These are phyloP conservation scores for Melolontha melolontha DNA, from an alignment of 2,888 invertebrate genomes.

Conservation along the genomic window DNA sequence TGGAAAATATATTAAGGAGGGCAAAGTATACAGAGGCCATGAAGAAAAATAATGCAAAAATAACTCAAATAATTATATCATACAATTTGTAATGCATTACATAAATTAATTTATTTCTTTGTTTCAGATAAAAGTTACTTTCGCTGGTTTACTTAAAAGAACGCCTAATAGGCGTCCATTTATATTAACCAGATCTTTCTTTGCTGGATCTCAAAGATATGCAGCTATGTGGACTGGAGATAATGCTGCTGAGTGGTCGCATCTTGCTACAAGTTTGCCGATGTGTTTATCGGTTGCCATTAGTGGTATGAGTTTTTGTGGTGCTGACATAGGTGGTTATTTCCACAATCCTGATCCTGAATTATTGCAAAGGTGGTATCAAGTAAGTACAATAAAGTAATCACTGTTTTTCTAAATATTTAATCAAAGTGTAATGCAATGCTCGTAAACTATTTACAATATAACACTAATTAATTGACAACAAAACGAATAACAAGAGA, in stretches of 20 bases:
- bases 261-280: constrained; percentile 86
- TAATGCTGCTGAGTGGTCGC: constrained; percentile 95
- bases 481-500: too few species aligned
- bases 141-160: constrained; percentile 71
- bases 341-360: constrained; percentile 96
- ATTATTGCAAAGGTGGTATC: constrained; percentile 95
- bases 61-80: too few species aligned
- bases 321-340: constrained; percentile 98
- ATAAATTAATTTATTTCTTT: constrained; percentile 7
- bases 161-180: constrained; percentile 86
- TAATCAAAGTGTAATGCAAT: too few species aligned
- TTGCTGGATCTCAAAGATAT: constrained; percentile 92
- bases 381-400: constrained; percentile 67
- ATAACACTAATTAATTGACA: too few species aligned
- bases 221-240: constrained; percentile 99
- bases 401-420: not conserved
- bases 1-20: too few species aligned
- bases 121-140: constrained; percentile 71
- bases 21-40: too few species aligned
- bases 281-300: constrained; percentile 93
- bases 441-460: too few species aligned
- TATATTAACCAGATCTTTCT: constrained; percentile 89
- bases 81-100: not conserved
- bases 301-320: constrained; percentile 91
- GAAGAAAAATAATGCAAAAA: too few species aligned